Conservation (phyloP, 2,797 vertebrate genomes). For the Chrosomus eos region DNA sequence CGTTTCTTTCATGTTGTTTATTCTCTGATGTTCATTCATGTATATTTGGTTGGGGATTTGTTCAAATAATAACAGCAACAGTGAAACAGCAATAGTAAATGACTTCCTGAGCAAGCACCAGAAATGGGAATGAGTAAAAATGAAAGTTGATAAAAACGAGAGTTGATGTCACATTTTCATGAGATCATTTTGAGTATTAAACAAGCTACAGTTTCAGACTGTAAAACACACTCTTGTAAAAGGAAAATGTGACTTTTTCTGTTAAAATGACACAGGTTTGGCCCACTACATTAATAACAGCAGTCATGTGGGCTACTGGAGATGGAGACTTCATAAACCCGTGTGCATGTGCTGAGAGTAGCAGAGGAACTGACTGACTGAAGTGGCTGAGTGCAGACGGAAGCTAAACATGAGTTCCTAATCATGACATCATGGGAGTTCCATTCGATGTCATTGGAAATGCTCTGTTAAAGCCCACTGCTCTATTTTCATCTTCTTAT, state of each 20-base stretch:
- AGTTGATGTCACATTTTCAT: background rate
- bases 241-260: constrained; percentile 29
- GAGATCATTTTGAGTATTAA: background rate
- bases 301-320: constrained; percentile 4
- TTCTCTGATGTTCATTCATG: background rate
- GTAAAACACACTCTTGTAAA: background rate
- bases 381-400: constrained; percentile 11
- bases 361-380: constrained; percentile 5
- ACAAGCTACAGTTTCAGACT: background rate
- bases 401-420: constrained; percentile 20
- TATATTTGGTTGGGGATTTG: background rate
- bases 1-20: background rate
- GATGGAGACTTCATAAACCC: background rate
- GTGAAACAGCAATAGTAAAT: background rate
- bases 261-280: background rate
- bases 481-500: constrained; percentile 70
- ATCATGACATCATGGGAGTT: constrained; percentile 56
- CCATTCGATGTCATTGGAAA: constrained; percentile 8
- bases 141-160: background rate
- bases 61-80: background rate
- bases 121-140: constrained; percentile 16
- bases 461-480: constrained; percentile 55
- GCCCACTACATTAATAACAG: background rate
- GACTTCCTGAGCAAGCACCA: background rate
- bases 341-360: background rate